These are phyloP conservation scores for Catostomus latipinnis DNA, from an alignment of 2,797 vertebrate species.

Conservation along the genomic window DNA sequence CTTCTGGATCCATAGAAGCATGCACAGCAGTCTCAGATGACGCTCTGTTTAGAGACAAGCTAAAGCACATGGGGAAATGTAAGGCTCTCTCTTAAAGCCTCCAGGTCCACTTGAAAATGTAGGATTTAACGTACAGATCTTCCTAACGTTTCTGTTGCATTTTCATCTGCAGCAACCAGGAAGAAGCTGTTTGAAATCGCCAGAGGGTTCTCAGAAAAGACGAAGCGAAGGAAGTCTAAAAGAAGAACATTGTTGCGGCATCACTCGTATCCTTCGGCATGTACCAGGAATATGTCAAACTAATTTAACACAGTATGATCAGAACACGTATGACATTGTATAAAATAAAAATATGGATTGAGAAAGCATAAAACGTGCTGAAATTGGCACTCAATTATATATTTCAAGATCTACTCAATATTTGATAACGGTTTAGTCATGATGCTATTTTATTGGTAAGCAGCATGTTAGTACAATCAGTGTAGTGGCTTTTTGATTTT, in stretches of 20 bases:
- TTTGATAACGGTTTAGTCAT: background rate
- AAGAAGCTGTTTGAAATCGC: conserved; percentile 98
- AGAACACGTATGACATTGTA: background rate
- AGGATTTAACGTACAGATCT: background rate
- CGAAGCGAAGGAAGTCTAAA: conserved; percentile 93
- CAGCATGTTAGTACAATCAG: background rate
- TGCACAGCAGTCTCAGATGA: conserved; percentile 86
- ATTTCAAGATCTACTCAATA: background rate
- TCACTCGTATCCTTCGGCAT: conserved; percentile 89
- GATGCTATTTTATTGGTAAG: background rate
- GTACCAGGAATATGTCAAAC: background rate
- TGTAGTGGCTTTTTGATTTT: background rate
- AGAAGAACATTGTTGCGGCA: conserved; percentile 89
- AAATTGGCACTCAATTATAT: background rate
- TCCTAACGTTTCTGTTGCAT: background rate
- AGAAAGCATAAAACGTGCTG: background rate
- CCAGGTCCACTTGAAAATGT: background rate
- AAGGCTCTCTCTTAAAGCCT: conserved; percentile 68
- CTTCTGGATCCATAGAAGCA: conserved; percentile 79
- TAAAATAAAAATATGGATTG: background rate
- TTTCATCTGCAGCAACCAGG: conserved; percentile 83
- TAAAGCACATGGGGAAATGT: conserved; percentile 99
- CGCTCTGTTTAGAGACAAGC: conserved; percentile 95
- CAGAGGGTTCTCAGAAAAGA: conserved; percentile 95
- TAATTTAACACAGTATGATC: background rate